phyloP scores from a whole-genome alignment of 2,797 vertebrate genomes.

The Anas flavirostris region DNA sequence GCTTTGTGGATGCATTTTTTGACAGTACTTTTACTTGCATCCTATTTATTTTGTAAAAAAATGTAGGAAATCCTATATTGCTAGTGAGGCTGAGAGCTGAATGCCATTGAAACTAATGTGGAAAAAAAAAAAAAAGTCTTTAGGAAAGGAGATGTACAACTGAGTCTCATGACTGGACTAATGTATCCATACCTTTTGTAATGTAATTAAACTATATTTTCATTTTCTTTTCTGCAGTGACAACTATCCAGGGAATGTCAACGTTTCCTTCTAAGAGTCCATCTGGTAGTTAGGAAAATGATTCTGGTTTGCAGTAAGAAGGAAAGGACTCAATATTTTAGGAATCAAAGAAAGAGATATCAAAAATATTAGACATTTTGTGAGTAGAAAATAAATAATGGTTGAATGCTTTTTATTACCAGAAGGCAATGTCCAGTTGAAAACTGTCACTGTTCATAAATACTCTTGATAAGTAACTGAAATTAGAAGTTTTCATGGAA shows the following conservation, averaged over 20 bases:
- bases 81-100: neutral
- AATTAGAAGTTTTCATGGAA: neutral
- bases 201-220: neutral
- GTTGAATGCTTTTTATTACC: neutral
- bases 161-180: neutral
- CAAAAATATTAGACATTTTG: neutral
- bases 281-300: neutral
- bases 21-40: neutral
- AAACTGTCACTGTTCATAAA: neutral
- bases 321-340: neutral
- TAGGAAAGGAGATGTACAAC: neutral
- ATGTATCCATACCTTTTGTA: neutral
- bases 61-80: neutral
- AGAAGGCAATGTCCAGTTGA: neutral
- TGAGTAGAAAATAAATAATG: neutral
- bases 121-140: neutral
- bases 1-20: rapidly evolving
- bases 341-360: neutral
- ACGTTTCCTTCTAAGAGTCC: neutral
- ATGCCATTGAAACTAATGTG: neutral
- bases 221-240: neutral
- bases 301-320: neutral
- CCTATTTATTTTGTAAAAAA: neutral
- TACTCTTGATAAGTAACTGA: neutral
- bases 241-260: neutral